Evolutionary conservation across 2,888 invertebrate genomes (phyloP), one percentile per base, ranked within the genome.

Genomic region (Geotrupes spiniger): DNA sequence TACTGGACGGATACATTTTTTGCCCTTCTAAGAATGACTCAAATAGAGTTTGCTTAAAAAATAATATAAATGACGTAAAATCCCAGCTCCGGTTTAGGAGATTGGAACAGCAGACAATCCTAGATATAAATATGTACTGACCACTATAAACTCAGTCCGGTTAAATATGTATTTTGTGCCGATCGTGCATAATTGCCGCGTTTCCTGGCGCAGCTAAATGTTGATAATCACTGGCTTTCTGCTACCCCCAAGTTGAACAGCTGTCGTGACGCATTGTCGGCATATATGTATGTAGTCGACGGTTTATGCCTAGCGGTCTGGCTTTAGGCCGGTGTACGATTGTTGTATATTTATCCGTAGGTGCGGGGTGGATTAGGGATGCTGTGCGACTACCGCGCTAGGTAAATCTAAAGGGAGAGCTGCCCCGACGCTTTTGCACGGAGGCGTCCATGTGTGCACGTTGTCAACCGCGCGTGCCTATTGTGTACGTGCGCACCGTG

Each of bases 391-490:
- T 42, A 49, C 51, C 44, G 46, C 44, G 25, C 27, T 17, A 46
- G 43, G 51, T 53, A 36, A 51, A 45, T 27, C 45, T 37, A 39
- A 60, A 60, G 61, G 54, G 56, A n/a, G n/a, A 56, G 51, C 57
- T 54, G 51, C 57, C 56, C 47, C 59, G 56, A 62, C 58, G 61
- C 65, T 67, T 57, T 56, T 63, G 62, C 61, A 64, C 52, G 53
- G 63, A 69, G 69, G 71, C 68, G 71, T 68, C 66, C 69, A 69
- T 70, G 69, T 68, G 67, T 69, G 66, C 64, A 59, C 58, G 64
- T 63, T 68, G 71, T 68, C 67, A 68, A 68, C 66, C 65, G 66
- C 68, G 65, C 68, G 69, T 68, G 69, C 57, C 63, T 45, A 44
- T 49, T 40, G 42, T 36, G 17, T 36, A 39, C 36, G 10, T 21